Percentiles rank a stretch among this genome's conserved stretches.
These are phyloP conservation scores for Ceratothoa steindachneri DNA, from an alignment of 2,888 invertebrate species.

Conservation along the genomic window DNA sequence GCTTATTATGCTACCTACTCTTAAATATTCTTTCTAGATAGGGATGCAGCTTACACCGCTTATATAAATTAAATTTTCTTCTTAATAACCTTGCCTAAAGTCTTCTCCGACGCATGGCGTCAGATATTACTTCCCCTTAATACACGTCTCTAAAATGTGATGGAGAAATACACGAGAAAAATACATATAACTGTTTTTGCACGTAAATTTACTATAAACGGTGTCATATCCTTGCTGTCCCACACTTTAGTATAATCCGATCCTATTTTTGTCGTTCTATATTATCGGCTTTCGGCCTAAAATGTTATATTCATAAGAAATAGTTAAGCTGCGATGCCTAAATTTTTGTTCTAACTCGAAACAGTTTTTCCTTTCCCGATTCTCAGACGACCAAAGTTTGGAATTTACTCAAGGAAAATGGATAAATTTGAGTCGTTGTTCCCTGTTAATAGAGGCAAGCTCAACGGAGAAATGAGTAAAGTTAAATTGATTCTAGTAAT, in stretches of 20 bases:
- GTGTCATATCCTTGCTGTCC: neutral
- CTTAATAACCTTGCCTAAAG: no score
- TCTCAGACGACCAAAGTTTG: constrained; percentile 9
- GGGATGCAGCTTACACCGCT: no score
- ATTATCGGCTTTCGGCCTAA: neutral
- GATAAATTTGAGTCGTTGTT: constrained; percentile 11
- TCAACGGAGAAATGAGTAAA: constrained; percentile 7
- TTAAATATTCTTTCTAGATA: neutral
- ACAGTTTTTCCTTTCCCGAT: neutral
- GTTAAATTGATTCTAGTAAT: constrained; percentile 13
- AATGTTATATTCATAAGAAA: constrained; percentile 8
- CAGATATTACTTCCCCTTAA: neutral
- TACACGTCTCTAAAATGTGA: neutral
- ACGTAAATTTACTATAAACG: constrained; percentile 12
- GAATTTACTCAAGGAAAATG: constrained; percentile 15
- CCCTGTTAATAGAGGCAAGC: constrained; percentile 8
- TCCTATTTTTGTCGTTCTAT: constrained; percentile 10
- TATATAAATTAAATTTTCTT: no score
- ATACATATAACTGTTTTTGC: neutral
- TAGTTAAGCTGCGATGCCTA: constrained; percentile 12
- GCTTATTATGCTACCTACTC: neutral
- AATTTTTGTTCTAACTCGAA: constrained; percentile 6
- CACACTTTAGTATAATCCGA: constrained; percentile 6
- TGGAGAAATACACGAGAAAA: neutral
- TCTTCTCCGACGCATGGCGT: no score